These are phyloP conservation scores for Hylaeus volcanicus DNA, from an alignment of 1,140 invertebrate species.

Conservation along the genomic window DNA sequence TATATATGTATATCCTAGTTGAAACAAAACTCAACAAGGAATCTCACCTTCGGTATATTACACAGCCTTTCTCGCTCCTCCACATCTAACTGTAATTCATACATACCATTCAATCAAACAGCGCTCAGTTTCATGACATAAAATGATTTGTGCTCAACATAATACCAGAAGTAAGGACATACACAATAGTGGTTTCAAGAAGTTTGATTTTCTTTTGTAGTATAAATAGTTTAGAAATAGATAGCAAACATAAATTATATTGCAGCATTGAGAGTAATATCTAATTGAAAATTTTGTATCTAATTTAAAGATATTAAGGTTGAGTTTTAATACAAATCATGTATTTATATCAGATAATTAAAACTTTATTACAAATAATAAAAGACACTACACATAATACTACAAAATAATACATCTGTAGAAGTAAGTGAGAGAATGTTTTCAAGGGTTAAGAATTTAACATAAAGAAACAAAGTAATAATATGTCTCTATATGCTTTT, in stretches of 20 bases:
- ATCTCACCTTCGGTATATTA: constrained; percentile 80
- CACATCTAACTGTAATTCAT: constrained; percentile 79
- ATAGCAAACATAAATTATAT: constrained; percentile 38
- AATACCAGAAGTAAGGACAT: constrained; percentile 41
- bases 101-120: constrained; percentile 76
- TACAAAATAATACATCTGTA: not conserved
- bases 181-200: constrained; percentile 18
- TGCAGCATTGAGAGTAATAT: constrained; percentile 20
- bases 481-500: constrained; percentile 15
- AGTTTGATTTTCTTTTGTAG: not conserved
- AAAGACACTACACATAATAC: not conserved
- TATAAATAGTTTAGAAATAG: constrained; percentile 16
- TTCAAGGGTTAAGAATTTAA: not conserved
- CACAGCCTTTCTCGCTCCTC: constrained; percentile 80
- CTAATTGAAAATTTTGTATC: constrained; percentile 9
- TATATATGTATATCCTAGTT: constrained; percentile 55
- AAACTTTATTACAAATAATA: not conserved
- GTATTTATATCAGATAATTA: not conserved
- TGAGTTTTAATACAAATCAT: constrained; percentile 25
- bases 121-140: constrained; percentile 50
- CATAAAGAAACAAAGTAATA: not conserved
- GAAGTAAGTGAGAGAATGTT: not conserved
- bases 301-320: constrained; percentile 22
- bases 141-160: constrained; percentile 41
- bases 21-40: constrained; percentile 64